Evolutionary conservation across 1,140 invertebrate species (phyloP), one percentile per base, ranked within the genome.

Genomic region (Tetramorium parvispinum): DNA sequence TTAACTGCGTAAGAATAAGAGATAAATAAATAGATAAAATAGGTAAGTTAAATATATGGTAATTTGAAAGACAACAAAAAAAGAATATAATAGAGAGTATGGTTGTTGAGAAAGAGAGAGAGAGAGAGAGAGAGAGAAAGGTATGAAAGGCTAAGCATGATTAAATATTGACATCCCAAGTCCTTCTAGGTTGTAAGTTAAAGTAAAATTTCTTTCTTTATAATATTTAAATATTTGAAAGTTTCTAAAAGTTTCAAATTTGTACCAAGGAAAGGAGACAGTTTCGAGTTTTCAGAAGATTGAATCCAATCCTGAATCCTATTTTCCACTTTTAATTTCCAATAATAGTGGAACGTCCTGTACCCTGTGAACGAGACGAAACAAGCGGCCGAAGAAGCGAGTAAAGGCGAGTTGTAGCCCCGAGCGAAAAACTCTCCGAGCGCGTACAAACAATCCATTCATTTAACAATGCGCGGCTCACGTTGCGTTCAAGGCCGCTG

Each of bases 351-450:
- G 16, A 43, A 13, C 51, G 49, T 13, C 46, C 32, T 24, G 65
- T 53, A 61, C 92, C 91, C 81, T 85, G 77, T 86, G 73, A 88
- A 90, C 93, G 92, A 94, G 93, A 93, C 93, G 63, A 21, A 55
- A 95, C 93, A 92, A 93, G 93, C 90, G 78, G 43, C n/a, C 27
- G 46, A 43, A 66, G 27, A 70, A 40, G 37, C 37, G 71, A 89
- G 77, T 59, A 87, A 87, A 89, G 87, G 46, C 63, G 51, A 77
- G 32, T 87, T 57, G 55, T 85, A 81, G 86, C 85, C 76, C 11
- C 51, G 40, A 70, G 57, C 16, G 49, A 63, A 87, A 87, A 87
- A 87, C n/a, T 85, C 43, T 55, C 4, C n/a, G 76, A n/a, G 27
- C 57, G 55, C 51, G 16, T 86, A 87, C 79, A 87, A 85, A 75